Evolutionary conservation across 2,888 invertebrate genomes (phyloP), one percentile per base, ranked within the genome.

Genomic region (Acleris cristana): DNA sequence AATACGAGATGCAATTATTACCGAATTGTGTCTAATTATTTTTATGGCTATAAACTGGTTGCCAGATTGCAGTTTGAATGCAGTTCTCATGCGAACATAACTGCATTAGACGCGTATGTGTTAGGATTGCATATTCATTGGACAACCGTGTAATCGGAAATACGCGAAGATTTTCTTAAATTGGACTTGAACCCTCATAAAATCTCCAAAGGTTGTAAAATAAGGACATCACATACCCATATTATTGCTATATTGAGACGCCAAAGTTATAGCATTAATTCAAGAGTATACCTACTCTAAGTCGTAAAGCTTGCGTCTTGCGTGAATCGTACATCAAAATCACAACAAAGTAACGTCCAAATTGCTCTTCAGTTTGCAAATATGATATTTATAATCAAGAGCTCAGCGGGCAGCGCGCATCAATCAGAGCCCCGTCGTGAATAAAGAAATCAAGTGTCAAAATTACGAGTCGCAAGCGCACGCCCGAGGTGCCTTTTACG

Each of bases 401-500:
- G 72, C 65, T 23, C 75, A 71, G 76, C 71, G 70, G 62, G 61
- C 61, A 45, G 45, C 66, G 40, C 44, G 76, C 75, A 72, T 72
- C 74, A 71, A 55, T 64, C 76, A 81, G 83, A 85, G 83, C 81
- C 82, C 85, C 76, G 83, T 19, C 72, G 61, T 81, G 87, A 85
- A 89, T 89, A 82, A 88, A 89, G 87, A 87, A 90, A 89, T 89
- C 87, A 87, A 80, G 79, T 85, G 84, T 85, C 85, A 85, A 85
- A 83, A 88, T 89, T 84, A 86, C 76, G 85, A 78, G 81, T 76
- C 76, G 74, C 81, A 79, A 71, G 78, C 83, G 81, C 79, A 80
- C 72, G 73, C 72, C 70, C 54, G 73, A 70, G 65, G 73, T 76
- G 61, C 61, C 79, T 81, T 81, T 84, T 82, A 83, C 82, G 72